These are phyloP conservation scores for Oncorhynchus kisutch DNA, from an alignment of 2,113 vertebrate species.

Conservation along the genomic window DNA sequence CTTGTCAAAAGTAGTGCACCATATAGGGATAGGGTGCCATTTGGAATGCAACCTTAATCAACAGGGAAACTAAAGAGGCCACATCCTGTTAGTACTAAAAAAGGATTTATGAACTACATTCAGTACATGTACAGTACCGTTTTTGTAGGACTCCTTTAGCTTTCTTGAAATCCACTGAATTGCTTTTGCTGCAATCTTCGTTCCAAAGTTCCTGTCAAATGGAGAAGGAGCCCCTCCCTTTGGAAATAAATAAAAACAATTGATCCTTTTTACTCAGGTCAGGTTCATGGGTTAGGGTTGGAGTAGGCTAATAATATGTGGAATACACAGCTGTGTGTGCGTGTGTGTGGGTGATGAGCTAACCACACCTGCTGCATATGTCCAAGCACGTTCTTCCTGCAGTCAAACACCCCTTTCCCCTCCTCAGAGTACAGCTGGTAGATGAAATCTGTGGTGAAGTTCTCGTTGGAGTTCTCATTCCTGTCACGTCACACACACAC, in stretches of 20 bases:
- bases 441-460: slow-evolving; percentile 98
- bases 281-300: background rate
- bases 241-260: background rate
- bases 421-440: slow-evolving; percentile 97
- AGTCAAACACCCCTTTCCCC: slow-evolving; percentile 94
- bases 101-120: background rate
- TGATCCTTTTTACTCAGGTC: background rate
- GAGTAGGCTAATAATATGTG: background rate
- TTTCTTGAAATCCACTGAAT: slow-evolving; percentile 90
- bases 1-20: too few relatives aligned
- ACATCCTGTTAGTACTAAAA: background rate
- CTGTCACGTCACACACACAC: slow-evolving; percentile 56
- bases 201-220: slow-evolving; percentile 97
- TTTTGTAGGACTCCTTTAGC: slow-evolving; percentile 79
- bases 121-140: slow-evolving; percentile 70
- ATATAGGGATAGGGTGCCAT: background rate
- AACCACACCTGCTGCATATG: slow-evolving; percentile 95
- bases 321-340: slow-evolving; percentile 1
- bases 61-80: background rate
- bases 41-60: background rate
- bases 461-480: slow-evolving; percentile 90
- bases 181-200: slow-evolving; percentile 93
- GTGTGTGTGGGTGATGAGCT: slow-evolving; percentile 1
- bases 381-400: slow-evolving; percentile 95
- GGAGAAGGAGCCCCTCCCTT: slow-evolving; percentile 96